A percentile compares a stretch with the other conserved stretches of the same genome.
phyloP scores from a whole-genome alignment of 2,888 invertebrate species.

The Barypeithes pellucidus region DNA sequence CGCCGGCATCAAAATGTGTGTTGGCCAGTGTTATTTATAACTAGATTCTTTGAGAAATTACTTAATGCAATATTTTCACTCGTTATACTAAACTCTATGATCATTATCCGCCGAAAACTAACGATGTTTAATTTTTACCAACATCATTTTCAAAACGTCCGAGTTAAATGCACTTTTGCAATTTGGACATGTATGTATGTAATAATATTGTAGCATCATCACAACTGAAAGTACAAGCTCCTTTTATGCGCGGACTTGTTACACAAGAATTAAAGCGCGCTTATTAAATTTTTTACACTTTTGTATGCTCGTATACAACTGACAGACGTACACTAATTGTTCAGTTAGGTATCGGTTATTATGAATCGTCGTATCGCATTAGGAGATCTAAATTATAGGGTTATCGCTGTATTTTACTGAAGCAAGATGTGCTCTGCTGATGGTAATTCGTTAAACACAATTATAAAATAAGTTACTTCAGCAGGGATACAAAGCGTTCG shows the following conservation, averaged over 20 bases:
- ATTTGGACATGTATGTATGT: constrained; percentile 20
- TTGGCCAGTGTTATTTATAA: too few species aligned
- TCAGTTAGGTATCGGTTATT: constrained; percentile 1
- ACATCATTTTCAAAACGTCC: constrained; percentile 18
- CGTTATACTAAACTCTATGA: neutral
- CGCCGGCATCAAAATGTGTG: too few species aligned
- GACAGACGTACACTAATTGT: neutral
- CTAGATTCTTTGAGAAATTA: neutral
- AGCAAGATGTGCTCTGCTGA: too few species aligned
- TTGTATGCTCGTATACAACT: neutral
- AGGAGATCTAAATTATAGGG: neutral
- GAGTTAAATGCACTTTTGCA: constrained; percentile 38
- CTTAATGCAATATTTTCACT: neutral
- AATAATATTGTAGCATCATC: constrained; percentile 41
- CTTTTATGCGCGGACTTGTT: constrained; percentile 17
- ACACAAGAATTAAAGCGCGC: constrained; percentile 16
- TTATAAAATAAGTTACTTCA: too few species aligned
- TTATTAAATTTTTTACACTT: constrained; percentile 22
- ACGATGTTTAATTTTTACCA: constrained; percentile 11
- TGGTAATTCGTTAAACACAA: too few species aligned
- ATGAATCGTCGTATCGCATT: neutral
- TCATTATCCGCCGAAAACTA: neutral
- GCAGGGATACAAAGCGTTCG: too few species aligned
- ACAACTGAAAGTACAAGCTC: constrained; percentile 30
- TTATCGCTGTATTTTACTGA: too few species aligned